Conservation (phyloP, 2,888 invertebrate species). For the Limnephilus rhombicus region DNA sequence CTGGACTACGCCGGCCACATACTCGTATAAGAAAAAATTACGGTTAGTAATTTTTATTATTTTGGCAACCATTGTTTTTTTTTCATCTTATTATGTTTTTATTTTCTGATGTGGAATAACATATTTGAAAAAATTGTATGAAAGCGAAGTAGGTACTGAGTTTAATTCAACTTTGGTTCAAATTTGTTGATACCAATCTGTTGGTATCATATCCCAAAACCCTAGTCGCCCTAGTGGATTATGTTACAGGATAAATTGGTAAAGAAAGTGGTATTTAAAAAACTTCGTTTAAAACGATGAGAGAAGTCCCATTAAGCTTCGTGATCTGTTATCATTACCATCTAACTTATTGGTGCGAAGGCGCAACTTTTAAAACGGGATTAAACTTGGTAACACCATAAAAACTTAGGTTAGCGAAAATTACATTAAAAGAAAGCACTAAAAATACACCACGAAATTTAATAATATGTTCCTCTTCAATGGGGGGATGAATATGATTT, state of each 20-base stretch:
- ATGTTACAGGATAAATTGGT: too few species aligned
- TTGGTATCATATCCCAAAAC: neutral
- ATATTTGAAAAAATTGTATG: too few species aligned
- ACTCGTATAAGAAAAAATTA: too few species aligned
- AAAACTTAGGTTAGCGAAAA: neutral
- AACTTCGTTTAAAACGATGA: neutral
- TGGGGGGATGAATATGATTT: neutral
- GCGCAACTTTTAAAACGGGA: neutral
- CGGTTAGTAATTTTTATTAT: too few species aligned
- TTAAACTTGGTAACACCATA: neutral
- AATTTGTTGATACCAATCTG: neutral
- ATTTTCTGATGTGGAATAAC: too few species aligned
- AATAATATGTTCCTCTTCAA: neutral
- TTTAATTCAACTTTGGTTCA: too few species aligned
- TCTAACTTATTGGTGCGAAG: neutral
- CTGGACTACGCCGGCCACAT: too few species aligned
- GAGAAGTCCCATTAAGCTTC: neutral
- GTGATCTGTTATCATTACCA: neutral
- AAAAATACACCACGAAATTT: neutral
- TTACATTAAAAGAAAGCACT: neutral
- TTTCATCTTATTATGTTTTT: too few species aligned
- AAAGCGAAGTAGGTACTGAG: too few species aligned
- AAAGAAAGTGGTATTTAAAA: too few species aligned
- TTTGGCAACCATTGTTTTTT: too few species aligned
- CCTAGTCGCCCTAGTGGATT: neutral